These are phyloP conservation scores for Emydocephalus ijimae DNA, from an alignment of 2,113 vertebrate genomes.

Conservation along the genomic window DNA sequence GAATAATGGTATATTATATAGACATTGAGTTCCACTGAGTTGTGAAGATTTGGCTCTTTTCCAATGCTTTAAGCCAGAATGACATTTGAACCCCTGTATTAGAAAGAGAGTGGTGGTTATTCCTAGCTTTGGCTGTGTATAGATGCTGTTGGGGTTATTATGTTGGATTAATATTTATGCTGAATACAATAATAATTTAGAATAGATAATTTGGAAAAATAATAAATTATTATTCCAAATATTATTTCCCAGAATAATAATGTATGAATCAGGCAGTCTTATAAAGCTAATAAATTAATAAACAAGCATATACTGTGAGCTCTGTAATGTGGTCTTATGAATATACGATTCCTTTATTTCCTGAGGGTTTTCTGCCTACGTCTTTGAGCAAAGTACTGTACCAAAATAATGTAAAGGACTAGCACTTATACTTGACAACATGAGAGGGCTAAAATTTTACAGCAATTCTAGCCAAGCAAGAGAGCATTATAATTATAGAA, in stretches of 20 bases:
- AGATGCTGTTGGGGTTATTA: neutral
- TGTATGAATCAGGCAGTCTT: neutral
- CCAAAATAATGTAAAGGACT: slow-evolving; percentile 50
- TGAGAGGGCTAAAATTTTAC: slow-evolving; percentile 37
- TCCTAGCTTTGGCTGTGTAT: neutral
- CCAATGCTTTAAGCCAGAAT: neutral
- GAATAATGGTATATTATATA: neutral
- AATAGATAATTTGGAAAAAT: neutral
- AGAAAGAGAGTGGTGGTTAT: neutral
- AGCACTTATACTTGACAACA: slow-evolving; percentile 52
- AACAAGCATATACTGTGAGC: neutral
- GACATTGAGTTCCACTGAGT: neutral
- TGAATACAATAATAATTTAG: neutral
- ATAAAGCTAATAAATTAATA: neutral
- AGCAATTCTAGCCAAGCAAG: slow-evolving; percentile 65
- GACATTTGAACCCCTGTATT: neutral
- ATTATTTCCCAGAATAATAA: neutral
- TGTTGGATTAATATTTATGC: neutral
- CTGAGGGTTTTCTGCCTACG: slow-evolving; percentile 27
- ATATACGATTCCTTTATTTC: neutral
- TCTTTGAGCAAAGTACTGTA: slow-evolving; percentile 37
- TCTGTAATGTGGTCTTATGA: slow-evolving; percentile 47
- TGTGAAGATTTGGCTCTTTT: neutral
- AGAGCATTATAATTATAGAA: slow-evolving; percentile 65
- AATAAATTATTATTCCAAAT: neutral